Evolutionary conservation across 2,797 vertebrate species (phyloP), one percentile per base, ranked within the genome.

Genomic region (Dryobates pubescens): DNA sequence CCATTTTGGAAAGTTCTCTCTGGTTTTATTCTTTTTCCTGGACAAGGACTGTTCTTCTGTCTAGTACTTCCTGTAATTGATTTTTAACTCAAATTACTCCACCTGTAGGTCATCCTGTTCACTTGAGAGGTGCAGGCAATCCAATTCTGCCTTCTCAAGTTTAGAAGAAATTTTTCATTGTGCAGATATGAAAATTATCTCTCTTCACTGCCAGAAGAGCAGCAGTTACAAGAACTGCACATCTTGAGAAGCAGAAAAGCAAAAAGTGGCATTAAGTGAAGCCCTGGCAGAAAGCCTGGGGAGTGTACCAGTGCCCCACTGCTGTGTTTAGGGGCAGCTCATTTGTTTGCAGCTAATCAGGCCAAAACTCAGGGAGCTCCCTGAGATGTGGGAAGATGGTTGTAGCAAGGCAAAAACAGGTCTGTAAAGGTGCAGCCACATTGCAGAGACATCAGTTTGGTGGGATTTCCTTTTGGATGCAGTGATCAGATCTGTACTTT

Each of bases 61-160:
- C 95, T 92, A 84, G 77, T 90, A 62, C 51, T 97, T 95, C 95
- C 96, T 94, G 84, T 96, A 96, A 98, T 93, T 95, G 93, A 97
- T 96, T 97, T 97, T 92, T 94, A 94, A 95, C 95, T 97, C 95
- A 94, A 94, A 97, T 86, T 61, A 63, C 78, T 93, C 80, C 83
- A 84, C 69, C 11, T 65, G 54, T 58, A 67, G 84, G 87, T 95
- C 88, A 93, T 49, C 71, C 78, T 91, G 76, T 89, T 94, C 89
- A 74, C 75, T 57, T 53, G 38, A 96, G 92, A 97, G 86, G 76
- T 38, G 51, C 71, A 94, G 86, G 91, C 47, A 65, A 82, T 96
- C 83, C 32, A 34, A 65, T 88, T 78, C 85, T 91, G 78, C 87
- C 59, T 89, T 95, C 87, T 74, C 57, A 51, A 95, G 76, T 94